Evolutionary conservation across 2,797 vertebrate species (phyloP), one percentile per base, ranked within the genome.

Genomic region (Acrocephalus scirpaceus): DNA sequence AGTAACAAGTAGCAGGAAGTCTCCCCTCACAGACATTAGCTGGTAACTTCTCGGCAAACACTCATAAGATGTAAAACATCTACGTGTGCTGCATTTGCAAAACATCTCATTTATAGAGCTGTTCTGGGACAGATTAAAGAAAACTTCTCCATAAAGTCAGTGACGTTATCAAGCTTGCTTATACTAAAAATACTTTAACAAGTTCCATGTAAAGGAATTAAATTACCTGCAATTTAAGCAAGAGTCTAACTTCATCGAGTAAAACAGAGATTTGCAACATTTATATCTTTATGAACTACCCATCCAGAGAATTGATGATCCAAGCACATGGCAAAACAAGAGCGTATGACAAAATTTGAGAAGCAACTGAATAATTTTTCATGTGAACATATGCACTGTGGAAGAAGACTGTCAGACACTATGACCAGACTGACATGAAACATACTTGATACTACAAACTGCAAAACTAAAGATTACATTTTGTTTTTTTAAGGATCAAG

Each of bases 111-210:
- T 92, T 86, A 74, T 34, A 71, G 5, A 88, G 57, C 36, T 83
- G 61, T 32, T 72, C 60, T 66, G 58, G 70, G 90, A 90, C 34
- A 91, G 47, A 67, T 74, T 86, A 81, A 60, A 95, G 75, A 58
- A 57, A 88, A 77, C 32, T 73, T 92, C 60, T 42, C 13, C 44
- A 74, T 69, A 38, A 91, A 83, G 42, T 23, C 66, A 84, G 73
- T 58, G 79, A 65, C 1, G 0, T 65, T 90, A 90, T 30, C 1
- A 1, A 86, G 54, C n/a, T 84, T 81, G 69, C 16, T 88, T 32
- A 61, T 58, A 47, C 30, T 60, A 62, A 94, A 72, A 92, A 74
- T 62, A 80, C 48, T 76, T 89, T 15, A 80, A 86, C 38, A 79
- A 88, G 45, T 45, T 27, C 22, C 40, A 56, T 20, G 17, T 20